Percentiles rank a stretch among this genome's conserved stretches.
Conservation (phyloP, 2,888 invertebrate species). For the Phalera bucephala region DNA sequence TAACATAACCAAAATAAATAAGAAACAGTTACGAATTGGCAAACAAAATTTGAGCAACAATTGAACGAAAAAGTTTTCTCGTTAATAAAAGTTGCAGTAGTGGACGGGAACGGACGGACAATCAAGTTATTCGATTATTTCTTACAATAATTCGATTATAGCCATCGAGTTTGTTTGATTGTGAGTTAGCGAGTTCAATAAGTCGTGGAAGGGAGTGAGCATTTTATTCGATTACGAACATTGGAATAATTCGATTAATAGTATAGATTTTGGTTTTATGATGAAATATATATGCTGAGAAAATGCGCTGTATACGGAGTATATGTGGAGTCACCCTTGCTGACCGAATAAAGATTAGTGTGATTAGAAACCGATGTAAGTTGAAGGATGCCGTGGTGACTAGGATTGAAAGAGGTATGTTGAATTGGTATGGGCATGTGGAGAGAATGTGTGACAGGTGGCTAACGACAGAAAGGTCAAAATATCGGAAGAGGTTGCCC, state of each 20-base stretch:
- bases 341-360: too few species aligned
- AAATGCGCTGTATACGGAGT: too few species aligned
- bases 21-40: slow-evolving; percentile 4
- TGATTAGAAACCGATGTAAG: too few species aligned
- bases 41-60: slow-evolving; percentile 19
- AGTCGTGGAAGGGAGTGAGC: background rate
- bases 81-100: slow-evolving; percentile 36
- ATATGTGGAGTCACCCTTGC: too few species aligned
- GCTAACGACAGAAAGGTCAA: too few species aligned
- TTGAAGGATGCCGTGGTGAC: too few species aligned
- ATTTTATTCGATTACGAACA: background rate
- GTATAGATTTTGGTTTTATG: background rate
- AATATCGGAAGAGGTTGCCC: too few species aligned
- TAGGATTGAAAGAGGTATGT: too few species aligned
- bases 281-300: too few species aligned
- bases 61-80: slow-evolving; percentile 31
- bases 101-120: slow-evolving; percentile 15
- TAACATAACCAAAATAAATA: background rate
- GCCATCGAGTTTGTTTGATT: slow-evolving; percentile 17
- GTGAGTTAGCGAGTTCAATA: slow-evolving; percentile 12
- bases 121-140: slow-evolving; percentile 27
- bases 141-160: slow-evolving; percentile 29
- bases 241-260: background rate
- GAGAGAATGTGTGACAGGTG: too few species aligned
- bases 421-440: too few species aligned